Evolutionary conservation across 2,888 invertebrate species (phyloP), one percentile per base, ranked within the genome.

Genomic region (Apocheima hispidaria): DNA sequence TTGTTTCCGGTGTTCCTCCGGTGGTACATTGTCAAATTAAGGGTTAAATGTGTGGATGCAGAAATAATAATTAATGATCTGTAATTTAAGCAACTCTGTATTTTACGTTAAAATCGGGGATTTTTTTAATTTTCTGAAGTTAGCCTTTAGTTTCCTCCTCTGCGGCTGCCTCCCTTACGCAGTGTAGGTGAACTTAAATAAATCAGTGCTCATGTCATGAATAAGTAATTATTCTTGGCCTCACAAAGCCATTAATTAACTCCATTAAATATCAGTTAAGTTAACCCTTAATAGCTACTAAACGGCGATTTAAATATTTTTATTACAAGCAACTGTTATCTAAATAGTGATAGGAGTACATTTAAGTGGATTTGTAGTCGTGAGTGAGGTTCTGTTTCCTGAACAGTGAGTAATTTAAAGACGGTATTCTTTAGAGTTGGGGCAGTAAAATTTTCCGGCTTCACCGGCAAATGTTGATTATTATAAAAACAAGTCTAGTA

Each of bases 351-450:
- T 84, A 84, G 83, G 85, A 88, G 83, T 83, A 84, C 78, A 78
- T 77, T 82, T 72, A 87, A 89, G 83, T 86, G 86, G 86, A 85
- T 88, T 87, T 86, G 86, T 83, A 84, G 87, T 81, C 83, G 81
- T 78, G 83, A 81, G 82, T 82, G 78, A 82, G 81, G 80, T 79
- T 78, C 79, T 75, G 85, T 82, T 90, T 90, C 90, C 90, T 87
- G 82, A 81, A 79, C 77, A 77, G 82, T 88, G 87, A 87, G 89
- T 90, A 84, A 90, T 90, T 89, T 88, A 88, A 89, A 88, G 90
- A 88, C 69, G 57, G 65, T 58, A 62, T 61, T 61, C 35, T 28
- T 6, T 56, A 62, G 61, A 36, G 52, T 4, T 51, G 56, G 26
- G 20, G 3, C 2, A 12, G 10, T 14, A 18, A 10, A 10, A 14